phyloP scores from a whole-genome alignment of 1,140 invertebrate genomes.

The Orius insidiosus region DNA sequence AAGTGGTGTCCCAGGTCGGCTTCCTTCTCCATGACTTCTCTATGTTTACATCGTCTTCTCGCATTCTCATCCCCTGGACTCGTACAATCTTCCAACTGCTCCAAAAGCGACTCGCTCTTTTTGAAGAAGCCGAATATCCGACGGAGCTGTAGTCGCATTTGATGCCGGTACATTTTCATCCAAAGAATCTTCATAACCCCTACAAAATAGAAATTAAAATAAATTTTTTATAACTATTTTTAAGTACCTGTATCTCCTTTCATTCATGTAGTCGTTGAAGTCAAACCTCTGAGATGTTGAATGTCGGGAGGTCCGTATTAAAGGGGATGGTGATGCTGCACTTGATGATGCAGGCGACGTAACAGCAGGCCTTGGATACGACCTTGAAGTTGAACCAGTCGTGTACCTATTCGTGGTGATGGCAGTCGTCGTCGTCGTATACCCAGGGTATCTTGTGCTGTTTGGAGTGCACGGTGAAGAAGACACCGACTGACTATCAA shows the following conservation, averaged over 20 bases:
- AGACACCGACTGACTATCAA: too few relatives aligned
- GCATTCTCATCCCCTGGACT: slow-evolving; percentile 37
- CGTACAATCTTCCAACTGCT: slow-evolving; percentile 51
- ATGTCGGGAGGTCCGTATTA: slow-evolving; percentile 13
- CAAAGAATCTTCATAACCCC: slow-evolving; percentile 21
- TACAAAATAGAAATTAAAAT: too few relatives aligned
- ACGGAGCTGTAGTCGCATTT: slow-evolving; percentile 23
- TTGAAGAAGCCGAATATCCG: slow-evolving; percentile 46
- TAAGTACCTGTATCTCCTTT: slow-evolving; percentile 10
- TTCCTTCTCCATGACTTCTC: slow-evolving; percentile 34
- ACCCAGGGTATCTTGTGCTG: too few relatives aligned
- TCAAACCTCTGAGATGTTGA: slow-evolving; percentile 17
- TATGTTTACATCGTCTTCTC: slow-evolving; percentile 25
- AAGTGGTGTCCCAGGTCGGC: slow-evolving; percentile 61
- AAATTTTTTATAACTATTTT: too few relatives aligned
- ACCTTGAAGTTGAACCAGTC: background rate
- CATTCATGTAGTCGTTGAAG: slow-evolving; percentile 15
- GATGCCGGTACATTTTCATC: slow-evolving; percentile 13
- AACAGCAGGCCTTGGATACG: background rate
- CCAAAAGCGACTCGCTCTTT: slow-evolving; percentile 51
- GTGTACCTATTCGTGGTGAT: background rate
- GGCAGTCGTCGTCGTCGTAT: background rate
- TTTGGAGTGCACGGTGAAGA: too few relatives aligned
- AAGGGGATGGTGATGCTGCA: slow-evolving; percentile 14
- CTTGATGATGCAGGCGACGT: slow-evolving; percentile 13